Conservation (phyloP, 1,140 invertebrate genomes). For the Bombus affinis region DNA sequence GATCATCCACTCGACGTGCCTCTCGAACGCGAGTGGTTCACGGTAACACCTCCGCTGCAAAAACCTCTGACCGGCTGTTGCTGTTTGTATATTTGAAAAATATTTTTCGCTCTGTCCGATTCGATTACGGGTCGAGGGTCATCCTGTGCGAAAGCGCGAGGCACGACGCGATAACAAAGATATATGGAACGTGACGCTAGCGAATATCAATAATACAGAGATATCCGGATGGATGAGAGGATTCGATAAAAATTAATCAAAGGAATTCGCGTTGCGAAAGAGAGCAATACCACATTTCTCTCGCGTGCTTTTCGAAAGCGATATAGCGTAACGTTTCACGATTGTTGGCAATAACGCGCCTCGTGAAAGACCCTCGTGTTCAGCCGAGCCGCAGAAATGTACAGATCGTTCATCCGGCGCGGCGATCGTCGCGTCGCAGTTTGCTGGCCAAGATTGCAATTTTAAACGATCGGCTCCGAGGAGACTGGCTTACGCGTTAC, state of each 20-base stretch:
- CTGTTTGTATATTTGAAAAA: constrained; percentile 10
- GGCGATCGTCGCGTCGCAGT: neutral
- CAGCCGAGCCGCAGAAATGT: neutral
- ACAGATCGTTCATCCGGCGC: neutral
- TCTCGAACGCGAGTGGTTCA: neutral
- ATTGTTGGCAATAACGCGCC: neutral
- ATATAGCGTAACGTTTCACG: too few species aligned
- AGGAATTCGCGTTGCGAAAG: neutral
- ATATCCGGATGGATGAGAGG: neutral
- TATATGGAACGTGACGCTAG: neutral
- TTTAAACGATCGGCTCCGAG: constrained; percentile 7
- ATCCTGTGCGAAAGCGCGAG: neutral
- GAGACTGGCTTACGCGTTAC: neutral
- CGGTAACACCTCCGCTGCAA: neutral
- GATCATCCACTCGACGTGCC: constrained; percentile 31
- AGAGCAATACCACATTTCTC: neutral
- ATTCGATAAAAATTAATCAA: constrained; percentile 23
- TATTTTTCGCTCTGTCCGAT: constrained; percentile 25
- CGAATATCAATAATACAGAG: constrained; percentile 8
- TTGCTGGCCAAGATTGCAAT: constrained; percentile 12
- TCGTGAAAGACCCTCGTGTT: neutral
- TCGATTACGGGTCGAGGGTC: constrained; percentile 32
- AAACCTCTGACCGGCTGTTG: neutral
- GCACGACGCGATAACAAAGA: constrained; percentile 6
- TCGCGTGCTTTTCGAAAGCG: neutral